Conservation (phyloP, 2,797 vertebrate species). For the Podarcis lilfordi region DNA sequence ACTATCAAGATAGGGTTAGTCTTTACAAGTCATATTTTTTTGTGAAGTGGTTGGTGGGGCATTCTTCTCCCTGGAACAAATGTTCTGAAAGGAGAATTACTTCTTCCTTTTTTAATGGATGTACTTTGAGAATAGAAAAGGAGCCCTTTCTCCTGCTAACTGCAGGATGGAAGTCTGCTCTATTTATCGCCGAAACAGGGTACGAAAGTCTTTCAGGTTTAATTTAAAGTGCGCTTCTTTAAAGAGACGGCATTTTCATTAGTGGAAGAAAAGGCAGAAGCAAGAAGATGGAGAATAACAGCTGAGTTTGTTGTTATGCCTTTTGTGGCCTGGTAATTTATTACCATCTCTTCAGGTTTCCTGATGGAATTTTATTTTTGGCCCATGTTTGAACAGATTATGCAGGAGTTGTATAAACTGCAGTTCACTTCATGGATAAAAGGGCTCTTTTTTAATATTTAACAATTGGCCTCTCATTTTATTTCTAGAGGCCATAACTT, state of each 20-base stretch:
- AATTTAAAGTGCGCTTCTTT: conserved; percentile 82
- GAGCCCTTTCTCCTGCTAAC: conserved; percentile 71
- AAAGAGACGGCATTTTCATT: conserved; percentile 81
- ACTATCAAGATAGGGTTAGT: conserved; percentile 82
- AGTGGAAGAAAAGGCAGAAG: conserved; percentile 48
- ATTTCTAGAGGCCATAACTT: conserved; percentile 83
- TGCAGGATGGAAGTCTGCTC: conserved; percentile 76
- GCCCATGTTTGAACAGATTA: conserved; percentile 87
- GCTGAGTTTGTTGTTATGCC: conserved; percentile 77
- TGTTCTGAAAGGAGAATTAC: conserved; percentile 84
- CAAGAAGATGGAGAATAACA: conserved; percentile 75
- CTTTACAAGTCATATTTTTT: conserved; percentile 83
- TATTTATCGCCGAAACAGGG: conserved; percentile 83
- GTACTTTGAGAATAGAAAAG: conserved; percentile 74
- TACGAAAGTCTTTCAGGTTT: conserved; percentile 82
- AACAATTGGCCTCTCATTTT: conserved; percentile 83
- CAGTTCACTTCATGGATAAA: conserved; percentile 79
- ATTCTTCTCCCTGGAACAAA: conserved; percentile 82
- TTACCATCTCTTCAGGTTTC: conserved; percentile 88
- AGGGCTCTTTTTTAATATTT: conserved; percentile 85
- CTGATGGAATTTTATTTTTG: conserved; percentile 96
- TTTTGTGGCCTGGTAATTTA: conserved; percentile 87
- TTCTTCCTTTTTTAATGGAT: conserved; percentile 79
- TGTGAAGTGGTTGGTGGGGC: conserved; percentile 82
- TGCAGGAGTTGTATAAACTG: conserved; percentile 89